Evolutionary conservation across 2,797 vertebrate genomes (phyloP).

Genomic region (Taeniopygia guttata): DNA sequence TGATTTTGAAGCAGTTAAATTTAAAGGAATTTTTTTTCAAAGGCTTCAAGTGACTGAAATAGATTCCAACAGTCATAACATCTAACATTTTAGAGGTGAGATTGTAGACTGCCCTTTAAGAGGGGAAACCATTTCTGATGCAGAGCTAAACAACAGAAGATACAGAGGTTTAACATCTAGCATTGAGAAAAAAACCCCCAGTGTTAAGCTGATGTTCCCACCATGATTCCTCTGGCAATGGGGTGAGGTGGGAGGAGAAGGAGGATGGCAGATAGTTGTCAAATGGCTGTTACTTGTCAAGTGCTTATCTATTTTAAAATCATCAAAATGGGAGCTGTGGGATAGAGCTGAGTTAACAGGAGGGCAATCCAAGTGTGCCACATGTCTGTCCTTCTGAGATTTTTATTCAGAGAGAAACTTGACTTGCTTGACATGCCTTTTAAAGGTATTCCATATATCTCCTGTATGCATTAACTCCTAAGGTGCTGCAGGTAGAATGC

Average conservation of each 20-base stretch:
- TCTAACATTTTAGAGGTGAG: neutral
- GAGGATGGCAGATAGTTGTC: neutral
- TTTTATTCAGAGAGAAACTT: neutral
- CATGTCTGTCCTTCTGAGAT: neutral
- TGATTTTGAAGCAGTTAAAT: neutral
- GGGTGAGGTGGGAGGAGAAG: neutral
- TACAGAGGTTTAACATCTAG: neutral
- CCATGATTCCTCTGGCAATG: neutral
- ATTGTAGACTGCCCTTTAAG: neutral
- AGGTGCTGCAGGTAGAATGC: neutral
- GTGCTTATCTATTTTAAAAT: neutral
- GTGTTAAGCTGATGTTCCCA: neutral
- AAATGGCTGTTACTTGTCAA: neutral
- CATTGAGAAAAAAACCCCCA: neutral
- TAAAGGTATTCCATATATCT: neutral
- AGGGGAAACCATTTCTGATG: neutral
- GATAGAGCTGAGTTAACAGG: neutral
- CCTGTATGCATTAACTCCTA: neutral
- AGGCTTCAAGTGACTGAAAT: neutral
- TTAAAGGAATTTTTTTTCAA: neutral
- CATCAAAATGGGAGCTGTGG: neutral
- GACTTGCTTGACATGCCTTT: neutral
- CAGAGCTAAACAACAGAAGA: neutral
- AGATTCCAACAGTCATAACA: neutral
- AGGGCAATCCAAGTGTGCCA: neutral